A percentile compares a stretch with the other conserved stretches of the same genome.
phyloP scores from a whole-genome alignment of 2,113 vertebrate genomes.

The Heloderma charlesbogerti region DNA sequence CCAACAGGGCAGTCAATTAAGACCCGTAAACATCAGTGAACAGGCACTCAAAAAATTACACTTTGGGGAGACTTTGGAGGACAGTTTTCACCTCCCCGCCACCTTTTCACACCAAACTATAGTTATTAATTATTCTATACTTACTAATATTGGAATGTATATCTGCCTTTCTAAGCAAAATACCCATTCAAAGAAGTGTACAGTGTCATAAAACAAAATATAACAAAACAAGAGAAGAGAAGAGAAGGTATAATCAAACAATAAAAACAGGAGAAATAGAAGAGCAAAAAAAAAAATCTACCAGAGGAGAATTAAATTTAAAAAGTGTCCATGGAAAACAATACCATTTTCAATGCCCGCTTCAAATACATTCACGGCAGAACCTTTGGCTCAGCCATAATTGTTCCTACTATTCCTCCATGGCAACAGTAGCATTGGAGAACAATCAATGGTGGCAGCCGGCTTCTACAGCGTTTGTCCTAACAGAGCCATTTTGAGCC shows the following conservation, averaged over 20 bases:
- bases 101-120: background rate
- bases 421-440: background rate
- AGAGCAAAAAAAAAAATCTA: background rate
- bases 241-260: background rate
- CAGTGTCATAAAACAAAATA: background rate
- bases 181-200: background rate
- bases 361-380: background rate
- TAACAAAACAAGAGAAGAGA: background rate
- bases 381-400: background rate
- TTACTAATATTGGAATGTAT: background rate
- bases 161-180: background rate
- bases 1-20: background rate
- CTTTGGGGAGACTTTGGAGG: background rate
- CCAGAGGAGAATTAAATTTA: background rate
- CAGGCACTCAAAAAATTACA: background rate
- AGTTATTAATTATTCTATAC: no score
- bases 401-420: background rate
- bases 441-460: background rate
- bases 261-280: background rate
- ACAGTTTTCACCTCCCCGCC: background rate
- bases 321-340: background rate
- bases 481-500: background rate
- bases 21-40: background rate
- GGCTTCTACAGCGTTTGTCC: background rate
- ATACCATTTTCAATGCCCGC: background rate